phyloP scores from a whole-genome alignment of 2,113 vertebrate species.

The Muscicapa adusta region DNA sequence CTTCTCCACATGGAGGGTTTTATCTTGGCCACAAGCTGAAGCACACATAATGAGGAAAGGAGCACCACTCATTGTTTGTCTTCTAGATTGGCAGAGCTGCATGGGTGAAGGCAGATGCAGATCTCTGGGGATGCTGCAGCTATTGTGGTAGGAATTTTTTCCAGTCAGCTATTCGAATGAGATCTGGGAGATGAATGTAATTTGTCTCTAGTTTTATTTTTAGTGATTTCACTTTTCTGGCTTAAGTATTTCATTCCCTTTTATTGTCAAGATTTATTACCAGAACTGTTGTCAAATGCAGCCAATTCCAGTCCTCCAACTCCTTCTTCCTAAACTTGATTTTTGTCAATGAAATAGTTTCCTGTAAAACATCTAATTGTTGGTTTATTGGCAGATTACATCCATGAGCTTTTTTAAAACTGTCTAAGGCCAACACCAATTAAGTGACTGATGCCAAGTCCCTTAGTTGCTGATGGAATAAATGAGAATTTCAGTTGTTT shows the following conservation, averaged over 20 bases:
- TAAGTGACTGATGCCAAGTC: conserved; percentile 2
- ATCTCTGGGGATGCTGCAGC: background rate
- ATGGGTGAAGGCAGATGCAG: background rate
- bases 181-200: background rate
- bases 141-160: background rate
- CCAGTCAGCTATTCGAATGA: background rate
- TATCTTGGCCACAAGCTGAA: background rate
- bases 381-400: background rate
- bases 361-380: conserved; percentile 26
- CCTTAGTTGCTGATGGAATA: conserved; percentile 10
- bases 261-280: conserved; percentile 54
- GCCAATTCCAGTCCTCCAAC: conserved; percentile 3
- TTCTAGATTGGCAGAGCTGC: background rate
- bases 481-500: conserved; percentile 29
- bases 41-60: background rate
- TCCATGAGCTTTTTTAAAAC: conserved; percentile 4
- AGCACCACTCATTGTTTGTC: background rate
- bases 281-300: background rate
- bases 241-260: conserved; percentile 22
- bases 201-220: conserved; percentile 52
- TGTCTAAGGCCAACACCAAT: background rate
- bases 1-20: background rate
- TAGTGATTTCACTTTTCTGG: conserved; percentile 55
- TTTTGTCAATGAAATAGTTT: conserved; percentile 58
- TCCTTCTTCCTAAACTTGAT: conserved; percentile 42